These are phyloP conservation scores for Timema cristinae DNA, from an alignment of 2,888 invertebrate genomes.

Conservation along the genomic window DNA sequence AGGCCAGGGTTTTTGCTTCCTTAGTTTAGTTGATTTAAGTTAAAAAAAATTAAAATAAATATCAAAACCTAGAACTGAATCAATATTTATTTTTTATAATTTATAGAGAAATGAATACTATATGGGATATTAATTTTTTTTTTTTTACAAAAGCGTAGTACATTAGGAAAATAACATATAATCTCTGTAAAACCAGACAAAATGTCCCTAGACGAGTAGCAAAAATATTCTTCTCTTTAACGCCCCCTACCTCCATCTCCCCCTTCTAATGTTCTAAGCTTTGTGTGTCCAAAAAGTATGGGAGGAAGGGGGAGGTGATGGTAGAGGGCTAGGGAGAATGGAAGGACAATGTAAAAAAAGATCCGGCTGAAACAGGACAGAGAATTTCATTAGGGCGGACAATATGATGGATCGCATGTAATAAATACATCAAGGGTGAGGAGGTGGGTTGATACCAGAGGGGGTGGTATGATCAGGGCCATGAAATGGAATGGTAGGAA, in stretches of 20 bases:
- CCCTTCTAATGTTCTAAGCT: too few species aligned
- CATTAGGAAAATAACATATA: too few species aligned
- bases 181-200: neutral
- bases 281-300: too few species aligned
- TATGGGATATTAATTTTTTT: too few species aligned
- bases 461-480: conserved; percentile 19
- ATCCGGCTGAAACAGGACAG: conserved; percentile 11
- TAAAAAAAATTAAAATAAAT: too few species aligned
- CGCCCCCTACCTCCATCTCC: too few species aligned
- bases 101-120: too few species aligned
- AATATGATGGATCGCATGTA: conserved; percentile 22
- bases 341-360: conserved; percentile 4
- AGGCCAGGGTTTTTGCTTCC: too few species aligned
- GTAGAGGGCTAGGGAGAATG: conserved; percentile 9
- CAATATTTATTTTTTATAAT: too few species aligned
- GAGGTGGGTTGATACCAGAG: neutral
- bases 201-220: neutral
- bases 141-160: too few species aligned
- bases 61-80: too few species aligned
- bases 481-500: conserved; percentile 18
- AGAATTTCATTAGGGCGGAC: conserved; percentile 23
- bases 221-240: neutral
- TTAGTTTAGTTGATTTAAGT: too few species aligned
- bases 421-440: conserved; percentile 23
- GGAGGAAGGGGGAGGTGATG: neutral